Percentiles rank a stretch among this genome's conserved stretches.
These are phyloP conservation scores for Thumatha senex DNA, from an alignment of 2,888 invertebrate species.

Conservation along the genomic window DNA sequence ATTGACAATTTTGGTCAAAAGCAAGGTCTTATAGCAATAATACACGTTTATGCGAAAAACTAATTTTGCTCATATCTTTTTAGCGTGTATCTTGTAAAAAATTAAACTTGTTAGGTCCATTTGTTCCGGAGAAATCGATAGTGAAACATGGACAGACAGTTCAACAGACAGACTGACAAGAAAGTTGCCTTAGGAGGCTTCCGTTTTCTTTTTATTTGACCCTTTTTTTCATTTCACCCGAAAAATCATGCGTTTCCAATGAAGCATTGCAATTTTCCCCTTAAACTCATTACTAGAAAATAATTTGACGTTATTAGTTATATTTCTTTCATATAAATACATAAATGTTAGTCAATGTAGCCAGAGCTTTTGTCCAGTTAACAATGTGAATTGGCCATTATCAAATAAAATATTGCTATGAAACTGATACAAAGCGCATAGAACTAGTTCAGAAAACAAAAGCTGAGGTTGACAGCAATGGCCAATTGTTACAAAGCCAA, in stretches of 20 bases:
- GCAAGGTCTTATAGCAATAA: too few relatives aligned
- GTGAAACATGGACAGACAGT: too few relatives aligned
- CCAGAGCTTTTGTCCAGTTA: not conserved
- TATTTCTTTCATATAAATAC: constrained; percentile 2
- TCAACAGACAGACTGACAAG: too few relatives aligned
- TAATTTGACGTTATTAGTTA: not conserved
- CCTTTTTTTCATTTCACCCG: too few relatives aligned
- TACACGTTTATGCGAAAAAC: too few relatives aligned
- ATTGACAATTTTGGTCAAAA: too few relatives aligned
- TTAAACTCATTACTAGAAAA: not conserved
- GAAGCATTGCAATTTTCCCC: not conserved
- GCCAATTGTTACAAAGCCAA: not conserved
- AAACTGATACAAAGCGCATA: not conserved
- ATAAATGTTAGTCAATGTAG: not conserved
- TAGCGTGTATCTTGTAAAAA: too few relatives aligned
- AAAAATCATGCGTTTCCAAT: not conserved
- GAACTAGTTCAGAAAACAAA: not conserved
- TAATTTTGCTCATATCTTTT: too few relatives aligned
- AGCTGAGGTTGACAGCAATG: not conserved
- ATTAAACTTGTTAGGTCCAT: too few relatives aligned
- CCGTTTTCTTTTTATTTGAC: too few relatives aligned
- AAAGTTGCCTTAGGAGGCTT: too few relatives aligned
- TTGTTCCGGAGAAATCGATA: too few relatives aligned
- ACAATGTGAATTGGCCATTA: constrained; percentile 4
- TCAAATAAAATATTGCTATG: constrained; percentile 4